These are phyloP conservation scores for Tenualosa thibaudeaui DNA, from an alignment of 2,797 vertebrate genomes.

Conservation along the genomic window DNA sequence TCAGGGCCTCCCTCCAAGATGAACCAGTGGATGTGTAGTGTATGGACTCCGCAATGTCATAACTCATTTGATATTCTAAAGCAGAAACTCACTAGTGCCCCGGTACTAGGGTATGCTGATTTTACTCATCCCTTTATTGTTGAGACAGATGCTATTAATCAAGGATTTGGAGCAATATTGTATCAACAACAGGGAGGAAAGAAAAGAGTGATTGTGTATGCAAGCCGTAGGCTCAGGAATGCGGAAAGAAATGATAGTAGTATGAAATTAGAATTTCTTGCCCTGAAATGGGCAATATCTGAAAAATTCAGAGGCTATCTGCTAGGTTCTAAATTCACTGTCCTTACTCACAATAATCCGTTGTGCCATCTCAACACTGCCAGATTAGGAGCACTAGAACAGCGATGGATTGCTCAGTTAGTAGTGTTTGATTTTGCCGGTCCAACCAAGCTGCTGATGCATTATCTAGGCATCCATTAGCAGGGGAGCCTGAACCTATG, in stretches of 20 bases:
- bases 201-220: conserved; percentile 28
- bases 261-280: conserved; percentile 35
- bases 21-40: background rate
- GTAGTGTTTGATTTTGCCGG: no score
- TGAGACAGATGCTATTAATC: conserved; percentile 26
- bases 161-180: conserved; percentile 28
- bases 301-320: conserved; percentile 31
- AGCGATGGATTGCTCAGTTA: conserved; percentile 28
- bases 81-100: conserved; percentile 28
- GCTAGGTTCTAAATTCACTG: conserved; percentile 37
- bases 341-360: conserved; percentile 43
- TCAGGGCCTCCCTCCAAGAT: background rate
- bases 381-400: conserved; percentile 3
- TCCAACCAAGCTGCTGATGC: conserved; percentile 5
- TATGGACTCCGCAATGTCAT: conserved; percentile 25
- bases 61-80: conserved; percentile 24
- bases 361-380: conserved; percentile 39
- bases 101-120: background rate
- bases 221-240: background rate
- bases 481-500: conserved; percentile 8
- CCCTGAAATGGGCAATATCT: conserved; percentile 1
- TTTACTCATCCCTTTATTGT: conserved; percentile 12
- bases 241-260: conserved; percentile 39
- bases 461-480: conserved; percentile 35
- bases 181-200: conserved; percentile 16